These are phyloP conservation scores for Myotis lucifugus DNA, from an alignment of 2,113 vertebrate genomes.

Conservation along the genomic window DNA sequence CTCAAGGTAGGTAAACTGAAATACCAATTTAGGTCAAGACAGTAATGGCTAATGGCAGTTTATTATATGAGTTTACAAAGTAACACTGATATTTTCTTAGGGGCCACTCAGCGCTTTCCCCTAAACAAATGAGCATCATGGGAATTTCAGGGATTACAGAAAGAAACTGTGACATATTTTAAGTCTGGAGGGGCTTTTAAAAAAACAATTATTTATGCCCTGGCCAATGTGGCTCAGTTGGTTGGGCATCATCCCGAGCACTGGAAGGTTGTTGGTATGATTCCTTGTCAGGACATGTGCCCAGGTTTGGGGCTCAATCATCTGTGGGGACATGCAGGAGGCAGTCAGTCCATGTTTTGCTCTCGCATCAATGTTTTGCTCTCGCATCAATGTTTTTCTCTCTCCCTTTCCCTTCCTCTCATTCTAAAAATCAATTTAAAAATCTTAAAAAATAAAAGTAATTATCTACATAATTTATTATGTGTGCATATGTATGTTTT, in stretches of 20 bases:
- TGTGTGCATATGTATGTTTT: background rate
- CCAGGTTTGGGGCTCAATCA: no score
- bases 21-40: background rate
- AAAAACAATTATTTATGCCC: background rate
- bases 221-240: no score
- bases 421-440: no score
- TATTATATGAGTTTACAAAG: background rate
- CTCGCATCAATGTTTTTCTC: no score
- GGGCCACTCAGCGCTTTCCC: background rate
- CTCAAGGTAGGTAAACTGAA: background rate
- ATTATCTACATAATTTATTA: background rate
- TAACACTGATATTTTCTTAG: background rate
- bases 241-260: no score
- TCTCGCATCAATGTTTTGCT: no score
- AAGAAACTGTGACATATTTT: background rate
- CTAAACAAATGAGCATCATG: constrained; percentile 12
- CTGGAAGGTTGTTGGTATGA: no score
- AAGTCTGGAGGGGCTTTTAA: background rate
- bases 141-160: background rate
- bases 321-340: no score
- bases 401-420: no score
- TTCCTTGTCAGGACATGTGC: no score
- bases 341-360: no score
- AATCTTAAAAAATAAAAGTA: no score
- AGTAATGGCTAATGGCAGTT: background rate